These are phyloP conservation scores for Bimastos eiseni DNA, from an alignment of 2,888 invertebrate species.

Conservation along the genomic window DNA sequence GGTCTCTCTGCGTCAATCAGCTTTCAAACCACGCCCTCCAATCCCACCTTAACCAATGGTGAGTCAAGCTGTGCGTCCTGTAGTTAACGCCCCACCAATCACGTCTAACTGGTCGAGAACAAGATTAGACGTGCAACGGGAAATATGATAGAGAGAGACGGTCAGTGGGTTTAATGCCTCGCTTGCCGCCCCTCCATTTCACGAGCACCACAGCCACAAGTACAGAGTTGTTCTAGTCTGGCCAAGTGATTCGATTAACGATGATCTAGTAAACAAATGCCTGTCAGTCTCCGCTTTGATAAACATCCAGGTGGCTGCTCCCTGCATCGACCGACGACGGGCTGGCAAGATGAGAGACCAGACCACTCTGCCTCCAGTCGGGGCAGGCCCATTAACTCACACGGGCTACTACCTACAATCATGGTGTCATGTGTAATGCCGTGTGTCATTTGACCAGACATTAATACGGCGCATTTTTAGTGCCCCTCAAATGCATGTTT, in stretches of 20 bases:
- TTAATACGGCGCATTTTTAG: not conserved
- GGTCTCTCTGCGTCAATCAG: conserved; percentile 16
- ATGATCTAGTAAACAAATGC: conserved; percentile 14
- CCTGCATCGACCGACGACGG: not conserved
- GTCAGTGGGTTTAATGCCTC: not conserved
- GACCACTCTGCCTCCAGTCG: not conserved
- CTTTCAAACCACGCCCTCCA: conserved; percentile 15
- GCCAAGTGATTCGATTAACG: conserved; percentile 20
- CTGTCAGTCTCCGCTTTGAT: conserved; percentile 7
- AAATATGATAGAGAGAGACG: not conserved
- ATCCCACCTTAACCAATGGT: not conserved
- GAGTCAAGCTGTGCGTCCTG: not conserved
- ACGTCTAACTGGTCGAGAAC: not conserved
- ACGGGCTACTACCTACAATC: not conserved
- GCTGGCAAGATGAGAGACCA: not conserved
- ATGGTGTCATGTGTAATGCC: not conserved
- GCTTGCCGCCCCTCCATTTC: not conserved
- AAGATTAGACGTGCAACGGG: not conserved
- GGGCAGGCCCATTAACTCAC: not conserved
- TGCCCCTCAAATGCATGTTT: not conserved
- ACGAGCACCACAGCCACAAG: not conserved
- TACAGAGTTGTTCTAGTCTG: not conserved
- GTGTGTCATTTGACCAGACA: not conserved
- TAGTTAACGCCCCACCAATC: not conserved
- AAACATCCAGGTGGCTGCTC: conserved; percentile 14